Evolutionary conservation across 2,888 invertebrate genomes (phyloP), one percentile per base, ranked within the genome.

Genomic region (Gordius sp.): DNA sequence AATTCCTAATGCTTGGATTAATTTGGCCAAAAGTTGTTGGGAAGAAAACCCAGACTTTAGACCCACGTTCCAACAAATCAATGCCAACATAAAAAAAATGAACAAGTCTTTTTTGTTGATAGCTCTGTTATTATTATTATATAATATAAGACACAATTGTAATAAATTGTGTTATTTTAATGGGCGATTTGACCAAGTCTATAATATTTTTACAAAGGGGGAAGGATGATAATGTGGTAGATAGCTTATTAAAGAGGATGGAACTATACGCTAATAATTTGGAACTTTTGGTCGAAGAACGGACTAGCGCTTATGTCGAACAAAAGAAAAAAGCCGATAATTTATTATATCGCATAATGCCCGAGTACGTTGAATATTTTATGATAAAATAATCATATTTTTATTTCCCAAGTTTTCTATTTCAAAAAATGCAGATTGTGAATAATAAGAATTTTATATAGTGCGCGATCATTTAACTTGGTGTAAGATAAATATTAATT

Each of bases 181-280:
- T 8, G n/a, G 8, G n/a, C 8, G n/a, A 33, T 13, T 13, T 13
- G 39, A 8, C 39, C 39, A 8, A n/a, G 8, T n/a, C 39, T 33
- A 33, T 13, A 13, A 13, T 33, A 13, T 33, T 33, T 33, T 33
- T 33, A 33, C 39, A 33, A 33, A 47, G 47, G 47, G 47, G 47
- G 4, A 47, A 47, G 20, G 47, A 47, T 18, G 47, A 47, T 18
- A 68, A 68, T 60, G 64, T 68, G n/a, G 64, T 68, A 56, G 93
- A 93, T 73, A 91, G 91, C 72, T 75, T 93, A 60, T 64, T 75
- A 57, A 82, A 84, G 58, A 82, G 93, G 62, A 97, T 99, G 93
- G 93, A 97, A 69, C 85, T 89, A 69, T 97, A 99, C 67, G 93
- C 97, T 33, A 89, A 87, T 73, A 97, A 97, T 71, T 77, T 99